Conservation (phyloP, 1,140 invertebrate species). For the Oreohelix idahoensis region DNA sequence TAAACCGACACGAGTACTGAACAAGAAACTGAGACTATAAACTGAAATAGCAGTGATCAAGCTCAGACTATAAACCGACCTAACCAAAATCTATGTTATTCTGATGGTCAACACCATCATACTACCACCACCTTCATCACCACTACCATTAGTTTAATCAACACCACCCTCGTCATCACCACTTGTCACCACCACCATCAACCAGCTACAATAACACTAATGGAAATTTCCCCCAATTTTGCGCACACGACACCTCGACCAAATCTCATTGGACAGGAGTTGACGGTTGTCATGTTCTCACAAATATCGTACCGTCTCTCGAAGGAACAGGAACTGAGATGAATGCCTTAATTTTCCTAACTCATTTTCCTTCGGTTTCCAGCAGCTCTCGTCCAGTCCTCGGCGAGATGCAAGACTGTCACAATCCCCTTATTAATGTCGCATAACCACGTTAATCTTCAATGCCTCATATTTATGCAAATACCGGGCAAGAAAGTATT, state of each 20-base stretch:
- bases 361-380: constrained; percentile 39
- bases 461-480: constrained; percentile 53
- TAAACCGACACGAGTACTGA: no score
- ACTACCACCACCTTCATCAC: not conserved
- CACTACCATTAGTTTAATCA: not conserved
- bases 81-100: no score
- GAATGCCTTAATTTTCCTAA: constrained; percentile 43
- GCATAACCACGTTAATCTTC: constrained; percentile 49
- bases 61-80: no score
- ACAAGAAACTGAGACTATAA: no score
- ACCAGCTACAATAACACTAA: constrained; percentile 27
- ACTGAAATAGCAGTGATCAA: no score
- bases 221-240: constrained; percentile 31
- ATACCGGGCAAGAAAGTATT: constrained; percentile 46
- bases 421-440: constrained; percentile 49
- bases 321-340: constrained; percentile 21
- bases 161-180: not conserved
- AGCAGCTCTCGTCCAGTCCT: constrained; percentile 19
- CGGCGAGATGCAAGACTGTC: constrained; percentile 32
- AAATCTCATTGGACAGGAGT: constrained; percentile 26
- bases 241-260: constrained; percentile 23
- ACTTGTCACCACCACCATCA: constrained; percentile 18
- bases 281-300: constrained; percentile 29
- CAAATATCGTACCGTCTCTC: not conserved
- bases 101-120: not conserved